Base-by-base conservation (phyloP, 37 sponge, comb jelly and placozoan genomes). In the Lycopodina hypogea region DNA sequence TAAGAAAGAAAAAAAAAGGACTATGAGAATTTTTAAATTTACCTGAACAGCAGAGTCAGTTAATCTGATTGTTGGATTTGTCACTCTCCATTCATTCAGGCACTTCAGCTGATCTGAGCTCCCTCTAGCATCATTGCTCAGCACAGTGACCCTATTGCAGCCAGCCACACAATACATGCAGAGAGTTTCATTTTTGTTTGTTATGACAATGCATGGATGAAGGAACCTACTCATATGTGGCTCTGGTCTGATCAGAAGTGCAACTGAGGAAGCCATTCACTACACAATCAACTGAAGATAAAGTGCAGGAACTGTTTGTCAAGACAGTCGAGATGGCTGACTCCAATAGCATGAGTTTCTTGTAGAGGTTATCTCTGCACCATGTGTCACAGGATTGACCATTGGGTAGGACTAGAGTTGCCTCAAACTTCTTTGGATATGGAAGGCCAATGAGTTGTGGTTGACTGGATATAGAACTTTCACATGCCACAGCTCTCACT, bases 401-500 rank as follows among this genome's bases (percentile, higher is more conserved):
- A 68, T 21, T 52, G 11, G 51, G 72, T 8, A 71, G 23, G 18
- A 52, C 41, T 28, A 71, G n/a, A 42, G 28, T 42, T 17, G 23
- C 30, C n/a, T 15, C 22, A 29, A 41, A 48, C 9, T 23, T 42
- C 7, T 3, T 23, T 36, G 51, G 48, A 18, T 71, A 50, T 48
- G 41, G 33, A 24, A 42, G 72, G 6, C 52, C 72, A 71, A 71
- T 42, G 21, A 19, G 6, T 18, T 28, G 3, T 48, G 72, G 52
- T 19, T 71, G 38, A 36, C 72, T 71, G 15, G 40, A 2, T 14
- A 71, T 22, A 8, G n/a, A 45, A 9, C 51, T 9, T 42, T 7
- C 72, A 71, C 72, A 71, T 50, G 41, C 45, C 26, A 42, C 51
- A 14, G 72, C 72, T 48, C 51, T 48, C 7, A 71, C 72, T 28